A percentile compares a stretch with the other conserved stretches of the same genome.
Evolutionary conservation across 2,797 vertebrate species (phyloP).

Genomic region (Crax fasciolata): DNA sequence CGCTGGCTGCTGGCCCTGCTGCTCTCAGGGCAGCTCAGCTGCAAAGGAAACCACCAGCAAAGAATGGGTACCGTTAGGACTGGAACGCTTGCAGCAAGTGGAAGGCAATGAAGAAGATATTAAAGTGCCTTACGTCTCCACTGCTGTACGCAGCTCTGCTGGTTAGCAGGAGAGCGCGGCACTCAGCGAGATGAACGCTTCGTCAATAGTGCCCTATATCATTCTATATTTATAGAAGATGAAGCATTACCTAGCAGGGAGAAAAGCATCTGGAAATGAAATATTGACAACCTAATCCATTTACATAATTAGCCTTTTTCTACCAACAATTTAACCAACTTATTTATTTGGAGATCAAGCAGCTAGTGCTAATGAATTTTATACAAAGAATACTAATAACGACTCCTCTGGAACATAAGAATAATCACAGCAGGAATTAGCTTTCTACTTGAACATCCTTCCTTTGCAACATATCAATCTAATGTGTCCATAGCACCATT

Average conservation of each 20-base stretch:
- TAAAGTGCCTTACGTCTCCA: neutral
- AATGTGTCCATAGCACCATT: slow-evolving; percentile 89
- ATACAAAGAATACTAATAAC: slow-evolving; percentile 86
- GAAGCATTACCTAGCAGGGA: slow-evolving; percentile 63
- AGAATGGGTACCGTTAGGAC: neutral
- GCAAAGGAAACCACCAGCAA: neutral
- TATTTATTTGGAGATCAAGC: slow-evolving; percentile 88
- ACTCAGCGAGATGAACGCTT: slow-evolving; percentile 50
- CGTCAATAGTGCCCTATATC: slow-evolving; percentile 66
- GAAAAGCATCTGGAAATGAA: slow-evolving; percentile 82
- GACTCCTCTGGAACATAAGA: slow-evolving; percentile 82
- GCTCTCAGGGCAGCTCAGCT: slow-evolving; percentile 9
- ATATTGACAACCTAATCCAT: slow-evolving; percentile 84
- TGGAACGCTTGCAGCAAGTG: neutral
- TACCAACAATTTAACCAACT: slow-evolving; percentile 83
- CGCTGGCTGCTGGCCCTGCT: neutral
- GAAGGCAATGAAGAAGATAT: neutral
- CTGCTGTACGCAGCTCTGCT: neutral
- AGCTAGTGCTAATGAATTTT: slow-evolving; percentile 85
- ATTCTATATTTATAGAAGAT: slow-evolving; percentile 69
- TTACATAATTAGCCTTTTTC: slow-evolving; percentile 86
- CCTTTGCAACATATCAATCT: slow-evolving; percentile 88
- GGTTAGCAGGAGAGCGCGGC: slow-evolving; percentile 24
- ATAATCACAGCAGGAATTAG: slow-evolving; percentile 87
- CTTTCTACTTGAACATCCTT: slow-evolving; percentile 86